Evolutionary conservation across 2,113 vertebrate species (phyloP), one percentile per base, ranked within the genome.

Genomic region (Cyanistes caeruleus): DNA sequence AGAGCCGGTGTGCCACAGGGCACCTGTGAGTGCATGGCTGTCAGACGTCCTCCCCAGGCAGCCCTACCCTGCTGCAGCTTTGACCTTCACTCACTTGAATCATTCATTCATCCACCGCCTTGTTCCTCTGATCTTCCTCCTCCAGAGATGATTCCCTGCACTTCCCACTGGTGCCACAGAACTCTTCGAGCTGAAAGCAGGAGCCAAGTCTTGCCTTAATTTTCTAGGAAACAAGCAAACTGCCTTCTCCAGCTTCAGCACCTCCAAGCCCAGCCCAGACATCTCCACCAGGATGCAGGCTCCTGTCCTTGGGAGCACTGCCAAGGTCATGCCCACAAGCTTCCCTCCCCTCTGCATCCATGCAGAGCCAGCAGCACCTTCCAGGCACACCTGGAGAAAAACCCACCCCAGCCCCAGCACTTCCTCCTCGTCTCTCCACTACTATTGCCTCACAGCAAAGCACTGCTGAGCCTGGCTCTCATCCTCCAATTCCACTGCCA

Each of bases 71-170:
- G 2, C 60, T 10, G 1, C 5, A 5, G 64, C 79, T 85, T 60
- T 73, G 86, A 92, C 95, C 94, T 95, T 91, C 89, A 84, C 93
- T 89, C 49, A 0, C 20, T 28, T 82, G 65, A 92, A 87, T 82
- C 93, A 94, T 44, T 85, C 68, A 63, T 92, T 82, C 89, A 75
- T 82, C 52, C 0, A 1, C 67, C 44, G 51, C 82, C 67, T 90
- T 21, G 58, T 23, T 90, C 67, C 68, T 90, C 59, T 3, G 0
- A 37, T 74, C 62, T 75, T 82, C 70, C 63, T 92, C 49, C 39
- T 83, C 37, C 20, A 0, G 13, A 60, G 65, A 51, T 30, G 23
- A 39, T 67, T 87, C 65, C 3, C n/a, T 49, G 55, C 0, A 2
- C 69, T 82, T 89, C 31, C 59, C 51, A 28, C 25, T 3, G 0